Evolutionary conservation across 2,888 invertebrate species (phyloP).

Genomic region (Cheilosia grossa): DNA sequence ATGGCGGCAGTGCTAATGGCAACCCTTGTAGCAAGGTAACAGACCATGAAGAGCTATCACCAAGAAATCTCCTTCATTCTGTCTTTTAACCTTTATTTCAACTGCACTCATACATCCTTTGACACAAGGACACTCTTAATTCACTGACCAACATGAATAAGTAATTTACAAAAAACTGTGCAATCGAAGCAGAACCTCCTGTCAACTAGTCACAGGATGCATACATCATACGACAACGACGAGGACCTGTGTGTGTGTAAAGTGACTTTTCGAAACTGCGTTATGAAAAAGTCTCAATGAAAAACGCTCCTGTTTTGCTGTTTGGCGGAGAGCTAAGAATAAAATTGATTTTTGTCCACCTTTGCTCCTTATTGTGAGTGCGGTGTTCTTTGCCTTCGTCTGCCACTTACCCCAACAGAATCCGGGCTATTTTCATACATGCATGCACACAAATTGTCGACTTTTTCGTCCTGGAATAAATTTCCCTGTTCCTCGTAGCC

Average conservation of each 20-base stretch:
- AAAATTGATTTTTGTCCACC: constrained; percentile 62
- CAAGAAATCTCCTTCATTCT: constrained; percentile 37
- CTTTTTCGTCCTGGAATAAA: constrained; percentile 73
- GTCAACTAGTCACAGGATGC: constrained; percentile 67
- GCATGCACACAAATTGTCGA: constrained; percentile 72
- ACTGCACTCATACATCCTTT: constrained; percentile 50
- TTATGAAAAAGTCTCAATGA: constrained; percentile 57
- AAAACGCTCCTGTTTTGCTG: constrained; percentile 44
- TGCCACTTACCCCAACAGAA: constrained; percentile 9
- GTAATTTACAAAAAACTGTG: constrained; percentile 4
- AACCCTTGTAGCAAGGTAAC: constrained; percentile 47
- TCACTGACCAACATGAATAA: constrained; percentile 51
- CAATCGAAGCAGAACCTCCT: constrained; percentile 38
- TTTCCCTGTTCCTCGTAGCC: constrained; percentile 27
- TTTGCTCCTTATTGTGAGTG: constrained; percentile 19
- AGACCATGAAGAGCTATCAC: constrained; percentile 50
- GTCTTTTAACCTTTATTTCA: constrained; percentile 43
- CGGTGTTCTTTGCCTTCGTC: constrained; percentile 2
- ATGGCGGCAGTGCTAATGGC: background rate
- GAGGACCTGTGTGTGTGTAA: constrained; percentile 25
- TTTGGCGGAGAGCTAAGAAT: constrained; percentile 53
- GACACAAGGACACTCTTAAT: constrained; percentile 60
- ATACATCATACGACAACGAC: constrained; percentile 53
- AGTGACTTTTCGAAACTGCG: constrained; percentile 32
- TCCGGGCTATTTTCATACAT: constrained; percentile 62